These are phyloP conservation scores for Drosophila mettleri DNA, from an alignment of 2,888 invertebrate species.

Conservation along the genomic window DNA sequence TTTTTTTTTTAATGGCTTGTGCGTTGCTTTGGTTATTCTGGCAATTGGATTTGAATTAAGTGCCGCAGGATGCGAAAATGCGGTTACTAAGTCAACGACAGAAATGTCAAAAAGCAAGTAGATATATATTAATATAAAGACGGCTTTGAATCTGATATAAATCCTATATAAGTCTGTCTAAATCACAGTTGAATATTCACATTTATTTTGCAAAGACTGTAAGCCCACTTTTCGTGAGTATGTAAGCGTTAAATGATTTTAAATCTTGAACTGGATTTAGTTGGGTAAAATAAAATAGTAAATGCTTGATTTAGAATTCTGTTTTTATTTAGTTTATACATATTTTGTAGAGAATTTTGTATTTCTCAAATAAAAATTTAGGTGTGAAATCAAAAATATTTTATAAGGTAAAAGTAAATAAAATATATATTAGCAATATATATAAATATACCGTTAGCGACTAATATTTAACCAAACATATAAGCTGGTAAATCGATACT, in stretches of 20 bases:
- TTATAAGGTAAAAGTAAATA: not conserved
- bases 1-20: conserved; percentile 13
- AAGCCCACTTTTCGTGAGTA: not conserved
- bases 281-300: not conserved
- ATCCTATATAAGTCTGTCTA: not conserved
- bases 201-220: not conserved
- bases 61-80: conserved; percentile 35
- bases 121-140: conserved; percentile 14
- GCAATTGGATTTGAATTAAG: conserved; percentile 48
- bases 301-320: not conserved
- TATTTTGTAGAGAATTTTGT: not conserved
- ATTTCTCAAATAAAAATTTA: not conserved
- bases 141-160: not conserved
- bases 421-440: too few species aligned
- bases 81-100: conserved; percentile 23
- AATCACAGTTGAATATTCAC: conserved; percentile 6
- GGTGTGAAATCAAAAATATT: not conserved
- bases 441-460: too few species aligned
- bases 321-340: not conserved
- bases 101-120: conserved; percentile 13
- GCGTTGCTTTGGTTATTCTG: conserved; percentile 42
- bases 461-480: not conserved
- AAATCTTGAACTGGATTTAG: not conserved
- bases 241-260: not conserved
- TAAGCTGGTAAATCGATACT: too few species aligned